Percentiles rank a stretch among this genome's conserved stretches.
phyloP scores from a whole-genome alignment of 2,888 invertebrate genomes.

The Drosophila monieri region DNA sequence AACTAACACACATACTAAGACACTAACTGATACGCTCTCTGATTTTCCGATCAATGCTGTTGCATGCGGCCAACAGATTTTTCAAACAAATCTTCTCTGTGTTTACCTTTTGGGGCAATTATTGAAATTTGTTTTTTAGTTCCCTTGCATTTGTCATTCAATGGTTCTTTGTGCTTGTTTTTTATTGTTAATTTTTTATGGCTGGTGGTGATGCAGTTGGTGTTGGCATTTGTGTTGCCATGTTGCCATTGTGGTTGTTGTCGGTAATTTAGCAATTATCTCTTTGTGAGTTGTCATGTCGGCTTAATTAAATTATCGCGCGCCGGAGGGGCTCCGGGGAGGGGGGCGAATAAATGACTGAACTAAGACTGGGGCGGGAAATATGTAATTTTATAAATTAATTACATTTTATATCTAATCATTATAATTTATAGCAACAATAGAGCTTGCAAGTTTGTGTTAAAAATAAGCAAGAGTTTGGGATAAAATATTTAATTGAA shows the following conservation, averaged over 20 bases:
- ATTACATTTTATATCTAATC: neutral
- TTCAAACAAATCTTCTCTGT: constrained; percentile 13
- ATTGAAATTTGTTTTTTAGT: constrained; percentile 22
- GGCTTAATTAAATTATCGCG: constrained; percentile 63
- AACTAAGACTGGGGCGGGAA: neutral
- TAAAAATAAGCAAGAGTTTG: no score
- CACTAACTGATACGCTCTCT: constrained; percentile 52
- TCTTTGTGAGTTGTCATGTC: constrained; percentile 54
- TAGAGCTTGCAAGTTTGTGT: no score
- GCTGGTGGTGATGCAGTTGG: constrained; percentile 9
- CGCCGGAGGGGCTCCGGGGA: constrained; percentile 15
- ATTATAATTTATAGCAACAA: no score
- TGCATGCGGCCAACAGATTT: constrained; percentile 57
- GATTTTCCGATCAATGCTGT: constrained; percentile 42
- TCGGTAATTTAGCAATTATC: constrained; percentile 53
- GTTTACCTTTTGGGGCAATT: constrained; percentile 26
- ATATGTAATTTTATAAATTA: neutral
- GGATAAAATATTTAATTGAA: no score
- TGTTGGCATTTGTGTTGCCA: constrained; percentile 9
- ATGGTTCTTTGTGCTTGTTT: constrained; percentile 17
- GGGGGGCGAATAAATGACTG: constrained; percentile 14
- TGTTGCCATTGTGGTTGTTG: constrained; percentile 28
- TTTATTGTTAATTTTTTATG: constrained; percentile 16
- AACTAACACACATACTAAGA: constrained; percentile 16
- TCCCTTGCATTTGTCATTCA: constrained; percentile 20